A percentile compares a stretch with the other conserved stretches of the same genome.
phyloP scores from a whole-genome alignment of 2,113 vertebrate species.

The Laterallus jamaicensis region DNA sequence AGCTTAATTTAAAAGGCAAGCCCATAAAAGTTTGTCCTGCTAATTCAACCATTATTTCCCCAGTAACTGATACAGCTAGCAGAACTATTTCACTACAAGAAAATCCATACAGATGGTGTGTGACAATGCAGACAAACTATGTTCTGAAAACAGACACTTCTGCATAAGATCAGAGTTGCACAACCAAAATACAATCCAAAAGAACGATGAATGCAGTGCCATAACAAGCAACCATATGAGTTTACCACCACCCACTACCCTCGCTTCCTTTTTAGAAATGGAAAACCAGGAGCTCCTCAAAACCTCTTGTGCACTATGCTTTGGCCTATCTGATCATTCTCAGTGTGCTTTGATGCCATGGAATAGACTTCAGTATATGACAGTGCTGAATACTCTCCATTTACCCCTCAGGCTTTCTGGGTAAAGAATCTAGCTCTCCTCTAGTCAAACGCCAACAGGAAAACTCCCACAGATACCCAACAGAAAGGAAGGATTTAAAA shows the following conservation, averaged over 20 bases:
- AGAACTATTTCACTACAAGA: neutral
- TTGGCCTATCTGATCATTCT: neutral
- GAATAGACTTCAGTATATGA: neutral
- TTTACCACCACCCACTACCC: neutral
- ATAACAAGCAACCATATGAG: neutral
- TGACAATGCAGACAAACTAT: neutral
- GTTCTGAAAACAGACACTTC: neutral
- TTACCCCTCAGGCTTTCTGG: neutral
- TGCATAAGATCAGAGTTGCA: neutral
- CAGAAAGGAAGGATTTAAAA: neutral
- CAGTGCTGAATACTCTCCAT: neutral
- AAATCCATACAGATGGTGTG: neutral
- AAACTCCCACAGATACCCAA: neutral
- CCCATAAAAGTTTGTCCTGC: neutral
- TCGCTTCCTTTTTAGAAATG: neutral
- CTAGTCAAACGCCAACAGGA: neutral
- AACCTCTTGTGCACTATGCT: neutral
- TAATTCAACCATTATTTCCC: neutral
- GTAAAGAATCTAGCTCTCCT: neutral
- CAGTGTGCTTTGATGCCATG: neutral
- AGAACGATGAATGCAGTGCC: neutral
- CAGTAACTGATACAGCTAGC: neutral
- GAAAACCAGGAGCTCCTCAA: neutral
- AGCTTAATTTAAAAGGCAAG: neutral
- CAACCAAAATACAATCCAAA: neutral